Evolutionary conservation across 2,797 vertebrate species (phyloP), one percentile per base, ranked within the genome.

Genomic region (Channallabes apus): DNA sequence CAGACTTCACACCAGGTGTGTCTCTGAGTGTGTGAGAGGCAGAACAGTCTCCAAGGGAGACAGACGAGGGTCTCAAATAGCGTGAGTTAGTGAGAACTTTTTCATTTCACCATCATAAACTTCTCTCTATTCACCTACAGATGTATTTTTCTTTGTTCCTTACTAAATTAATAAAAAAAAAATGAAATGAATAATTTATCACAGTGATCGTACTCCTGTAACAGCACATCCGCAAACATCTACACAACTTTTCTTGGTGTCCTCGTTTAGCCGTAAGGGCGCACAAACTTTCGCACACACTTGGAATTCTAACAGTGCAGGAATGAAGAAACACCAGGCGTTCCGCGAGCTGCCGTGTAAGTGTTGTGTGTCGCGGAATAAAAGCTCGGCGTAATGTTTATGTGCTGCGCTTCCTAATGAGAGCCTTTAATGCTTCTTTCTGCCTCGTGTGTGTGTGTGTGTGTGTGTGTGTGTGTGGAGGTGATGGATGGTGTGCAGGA

Each of bases 361-460:
- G 1, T 46, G 35, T 11, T 20, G 67, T 69, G 67, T 9, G 32
- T 9, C 17, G 6, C 20, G 2, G 71, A 73, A 73, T 73, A n/a
- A n/a, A 73, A n/a, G 12, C 71, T 73, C 41, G 22, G 71, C 4
- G 14, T 9, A 18, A 35, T 32, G 27, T 77, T 77, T 35, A 32
- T 11, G 17, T 58, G 54, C 54, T 24, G 75, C 54, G 8, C 3
- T 6, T 77, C 3, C 54, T 77, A 77, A 76, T 3, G 27, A 76
- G n/a, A 29, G 20, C 5, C 38, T 51, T n/a, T 73, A 51, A 9
- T 72, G 35, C 12, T 12, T 68, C 67, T 69, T 38, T 69, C 29
- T 22, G 2, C 2, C 32, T 69, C 24, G 51, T 58, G 73, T 76
- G 73, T 76, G 56, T 59, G 75, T 78, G 75, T 59, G 76, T 78